Conservation (phyloP, 2,113 vertebrate species). For the Oncorhynchus keta region DNA sequence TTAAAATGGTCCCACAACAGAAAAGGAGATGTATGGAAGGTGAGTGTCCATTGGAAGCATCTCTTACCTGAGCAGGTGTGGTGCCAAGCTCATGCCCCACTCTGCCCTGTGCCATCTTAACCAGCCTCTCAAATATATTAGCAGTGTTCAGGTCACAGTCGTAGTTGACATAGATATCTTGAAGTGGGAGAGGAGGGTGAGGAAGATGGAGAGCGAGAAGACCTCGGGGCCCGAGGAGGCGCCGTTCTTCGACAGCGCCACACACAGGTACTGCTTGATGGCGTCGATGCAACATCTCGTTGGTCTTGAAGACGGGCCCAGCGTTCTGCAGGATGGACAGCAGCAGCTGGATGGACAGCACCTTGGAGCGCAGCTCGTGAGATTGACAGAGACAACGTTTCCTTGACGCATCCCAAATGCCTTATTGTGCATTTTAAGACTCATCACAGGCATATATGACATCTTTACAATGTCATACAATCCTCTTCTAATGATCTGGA, state of each 20-base stretch:
- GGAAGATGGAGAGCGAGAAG: conserved; percentile 91
- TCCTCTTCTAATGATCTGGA: no score
- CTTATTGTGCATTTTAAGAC: no score
- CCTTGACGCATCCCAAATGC: background rate
- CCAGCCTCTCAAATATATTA: conserved; percentile 91
- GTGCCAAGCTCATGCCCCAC: conserved; percentile 89
- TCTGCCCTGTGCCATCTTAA: conserved; percentile 90
- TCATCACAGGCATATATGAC: no score
- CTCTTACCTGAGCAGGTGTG: conserved; percentile 83
- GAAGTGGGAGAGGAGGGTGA: conserved; percentile 89
- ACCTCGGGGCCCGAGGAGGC: conserved; percentile 90
- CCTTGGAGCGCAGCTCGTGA: conserved; percentile 89
- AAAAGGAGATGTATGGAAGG: no score
- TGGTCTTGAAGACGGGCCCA: conserved; percentile 88
- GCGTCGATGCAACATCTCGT: conserved; percentile 92
- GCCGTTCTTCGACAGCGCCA: conserved; percentile 89
- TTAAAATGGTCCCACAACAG: background rate
- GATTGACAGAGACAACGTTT: conserved; percentile 66
- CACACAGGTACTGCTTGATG: conserved; percentile 92
- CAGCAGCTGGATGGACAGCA: conserved; percentile 88
- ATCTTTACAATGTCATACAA: no score
- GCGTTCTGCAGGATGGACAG: conserved; percentile 90
- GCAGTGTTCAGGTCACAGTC: conserved; percentile 91
- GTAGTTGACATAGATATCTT: conserved; percentile 92
- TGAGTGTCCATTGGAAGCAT: background rate